Base-by-base conservation (phyloP, 2,113 vertebrate genomes). In the Phalacrocorax aristotelis region DNA sequence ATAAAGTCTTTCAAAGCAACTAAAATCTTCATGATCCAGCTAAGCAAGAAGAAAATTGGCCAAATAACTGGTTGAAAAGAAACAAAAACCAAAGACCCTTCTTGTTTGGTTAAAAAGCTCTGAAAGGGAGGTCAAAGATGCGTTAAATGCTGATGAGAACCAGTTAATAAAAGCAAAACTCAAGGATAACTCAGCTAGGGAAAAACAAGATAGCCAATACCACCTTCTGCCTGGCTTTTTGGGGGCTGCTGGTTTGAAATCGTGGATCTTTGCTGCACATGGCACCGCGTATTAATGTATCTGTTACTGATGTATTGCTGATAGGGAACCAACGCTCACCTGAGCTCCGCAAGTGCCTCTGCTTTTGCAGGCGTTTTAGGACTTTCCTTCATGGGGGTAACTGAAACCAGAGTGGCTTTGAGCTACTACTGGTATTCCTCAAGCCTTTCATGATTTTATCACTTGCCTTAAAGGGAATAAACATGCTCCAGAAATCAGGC, bases 191-290 rank as follows among this genome's bases (percentile, higher is more conserved):
- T 65, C 44, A 72, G 6, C 11, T 76, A 46, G 10, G 11, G 44
- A 83, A 48, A 75, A 52, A 13, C 2, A 52, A 55, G 61, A 55
- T 1, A 7, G 38, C 13, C 64, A 66, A 83, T 18, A 22, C 10
- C 29, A 52, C 19, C 11, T 51, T 74, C 38, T 91, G n/a, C 23
- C 40, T 20, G 46, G 48, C 7, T 66, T 77, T 79, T 83, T 6
- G 18, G 32, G 36, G 61, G 30, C 30, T 58, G 46, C 1, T 58
- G 49, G 44, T 26, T 55, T 55, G 86, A 60, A 91, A 44, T 2
- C 1, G 7, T 8, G 22, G 32, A 3, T 61, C 46, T 34, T 61
- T 38, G 2, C 5, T 19, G 25, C 4, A 0, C 14, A 0, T 10
- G 71, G 51, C 42, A 25, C 26, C 1, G 0, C 4, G 36, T 17